Evolutionary conservation across 2,888 invertebrate species (phyloP), one percentile per base, ranked within the genome.

Genomic region (Limulus polyphemus): DNA sequence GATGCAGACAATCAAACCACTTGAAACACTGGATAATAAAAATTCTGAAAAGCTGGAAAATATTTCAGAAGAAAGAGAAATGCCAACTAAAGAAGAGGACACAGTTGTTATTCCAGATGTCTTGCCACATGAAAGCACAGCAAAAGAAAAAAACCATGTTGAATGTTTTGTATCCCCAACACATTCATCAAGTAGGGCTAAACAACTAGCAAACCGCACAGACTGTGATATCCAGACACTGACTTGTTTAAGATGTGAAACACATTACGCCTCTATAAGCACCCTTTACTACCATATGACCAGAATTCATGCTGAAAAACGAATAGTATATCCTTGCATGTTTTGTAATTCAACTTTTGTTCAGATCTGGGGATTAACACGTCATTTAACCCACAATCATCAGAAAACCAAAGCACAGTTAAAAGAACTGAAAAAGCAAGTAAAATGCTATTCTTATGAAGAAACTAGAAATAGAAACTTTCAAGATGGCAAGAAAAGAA

Each of bases 321-420:
- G 85, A 55, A 78, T 83, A 57, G 84, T 86, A 49, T 90, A 84
- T 73, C 83, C 85, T 1, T 91, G 91, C 72, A 87, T 87, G 0
- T 84, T 84, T 69, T 91, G 90, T 72, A 77, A 83, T n/a, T 83
- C 84, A 65, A 83, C 82, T 56, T 89, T 89, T 75, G 80, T 85
- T 46, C 72, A 74, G 62, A 71, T 74, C 54, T 72, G 70, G 65
- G 73, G 73, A 11, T 70, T 75, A 1, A 73, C 71, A 0, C 63
- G 76, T 46, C 77, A 77, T 63, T 60, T 76, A 16, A 68, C 68
- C 17, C 64, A 64, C 0, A 68, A 69, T 47, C 76, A 76, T 62
- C 69, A 71, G n/a, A 72, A 72, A 57, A 65, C 70, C 9, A 72
- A 71, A 56, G 67, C 71, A 11, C 71, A 75, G 51, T 67, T 74